phyloP scores from a whole-genome alignment of 53 echinoderm and acorn worm species.

The Zoroaster sp. region DNA sequence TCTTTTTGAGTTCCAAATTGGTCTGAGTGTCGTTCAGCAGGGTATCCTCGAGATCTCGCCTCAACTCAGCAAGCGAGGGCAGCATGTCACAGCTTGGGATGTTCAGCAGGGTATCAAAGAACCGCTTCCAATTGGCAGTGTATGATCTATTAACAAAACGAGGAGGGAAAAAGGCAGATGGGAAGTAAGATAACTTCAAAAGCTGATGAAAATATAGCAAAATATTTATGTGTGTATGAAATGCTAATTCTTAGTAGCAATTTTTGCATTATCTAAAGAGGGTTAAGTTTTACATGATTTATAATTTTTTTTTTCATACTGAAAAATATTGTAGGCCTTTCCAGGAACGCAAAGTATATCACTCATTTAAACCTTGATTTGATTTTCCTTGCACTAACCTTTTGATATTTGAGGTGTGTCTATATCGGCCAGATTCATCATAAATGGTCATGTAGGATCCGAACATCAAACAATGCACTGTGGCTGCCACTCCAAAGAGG shows the following conservation, averaged over 20 bases:
- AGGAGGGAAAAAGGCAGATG: background rate
- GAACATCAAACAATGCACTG: slow-evolving; percentile 83
- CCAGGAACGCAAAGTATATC: background rate
- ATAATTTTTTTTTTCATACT: background rate
- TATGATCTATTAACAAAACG: slow-evolving; percentile 19
- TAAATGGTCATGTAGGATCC: slow-evolving; percentile 88
- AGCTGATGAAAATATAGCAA: background rate
- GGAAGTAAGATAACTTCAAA: background rate
- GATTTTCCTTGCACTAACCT: slow-evolving; percentile 67
- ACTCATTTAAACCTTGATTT: too few relatives aligned
- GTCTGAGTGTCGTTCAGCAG: background rate
- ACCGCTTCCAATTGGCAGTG: slow-evolving; percentile 70
- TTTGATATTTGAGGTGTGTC: slow-evolving; percentile 61
- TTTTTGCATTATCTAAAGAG: background rate
- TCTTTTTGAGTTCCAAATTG: background rate
- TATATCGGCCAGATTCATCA: slow-evolving; percentile 68
- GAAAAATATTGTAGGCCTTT: background rate
- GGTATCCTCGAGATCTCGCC: slow-evolving; percentile 60
- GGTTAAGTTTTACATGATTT: background rate
- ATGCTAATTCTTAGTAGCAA: background rate
- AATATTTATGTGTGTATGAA: too few relatives aligned
- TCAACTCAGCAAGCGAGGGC: slow-evolving; percentile 61
- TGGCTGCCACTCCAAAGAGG: slow-evolving; percentile 89
- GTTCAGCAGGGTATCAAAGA: slow-evolving; percentile 84
- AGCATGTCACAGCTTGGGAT: slow-evolving; percentile 84